Evolutionary conservation across 2,888 invertebrate species (phyloP), one percentile per base, ranked within the genome.

Genomic region (Blastobasis adustella): DNA sequence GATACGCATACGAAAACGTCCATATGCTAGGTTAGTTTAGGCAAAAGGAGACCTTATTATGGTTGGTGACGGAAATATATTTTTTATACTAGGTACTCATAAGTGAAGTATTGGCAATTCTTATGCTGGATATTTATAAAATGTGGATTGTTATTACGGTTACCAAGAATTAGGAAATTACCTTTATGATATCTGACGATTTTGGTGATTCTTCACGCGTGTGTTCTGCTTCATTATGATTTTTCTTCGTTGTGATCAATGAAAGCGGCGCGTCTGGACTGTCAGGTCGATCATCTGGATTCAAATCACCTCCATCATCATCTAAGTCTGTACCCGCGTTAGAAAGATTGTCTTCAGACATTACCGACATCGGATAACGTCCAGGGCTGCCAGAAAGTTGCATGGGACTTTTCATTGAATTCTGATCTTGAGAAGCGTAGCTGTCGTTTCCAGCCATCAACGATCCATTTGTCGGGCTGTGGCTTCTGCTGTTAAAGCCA

Each of bases 261-360:
- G 94, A 94, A 4, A 94, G 80, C 23, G 94, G 94, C 45, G 92
- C 90, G 56, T 91, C 91, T 8, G 94, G 93, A 65, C 92, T 92
- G 39, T 88, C 84, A 6, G 92, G 90, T 52, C 93, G 89, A 50
- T 91, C 91, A 61, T 90, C 89, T 7, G 82, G 80, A 58, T 83
- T 80, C 39, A 86, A 63, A 45, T 85, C 90, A 51, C 86, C 89
- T 69, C 91, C 92, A 58, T 94, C 94, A 55, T 94, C 93, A 57
- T 92, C 92, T 57, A 92, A 75, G 69, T 95, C 95, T 23, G 92
- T 92, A 5, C 91, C 91, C 46, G 88, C 89, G 61, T 91, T 92
- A 4, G 92, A 93, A 69, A 83, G 79, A 79, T 82, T 93, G 76
- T 91, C 93, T 82, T 83, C 93, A 59, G 91, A 93, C 85, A 90